phyloP scores from a whole-genome alignment of 92 coral and sea anemone species.

The Blastomussa wellsi region DNA sequence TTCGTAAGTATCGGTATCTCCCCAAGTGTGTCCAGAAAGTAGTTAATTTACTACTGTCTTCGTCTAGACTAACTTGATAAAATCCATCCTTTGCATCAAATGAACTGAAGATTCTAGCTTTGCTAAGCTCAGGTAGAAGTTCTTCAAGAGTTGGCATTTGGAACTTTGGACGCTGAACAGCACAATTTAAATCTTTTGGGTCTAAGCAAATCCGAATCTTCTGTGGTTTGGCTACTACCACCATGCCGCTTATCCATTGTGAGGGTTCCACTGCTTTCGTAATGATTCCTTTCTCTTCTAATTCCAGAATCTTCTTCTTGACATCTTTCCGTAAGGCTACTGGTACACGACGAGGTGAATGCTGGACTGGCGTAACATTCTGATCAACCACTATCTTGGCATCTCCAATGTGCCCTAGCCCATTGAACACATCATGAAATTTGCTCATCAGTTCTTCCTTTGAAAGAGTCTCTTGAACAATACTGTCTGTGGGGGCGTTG shows the following conservation, averaged over 20 bases:
- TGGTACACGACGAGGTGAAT: constrained; percentile 53
- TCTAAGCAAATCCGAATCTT: constrained; percentile 61
- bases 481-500: too few relatives aligned
- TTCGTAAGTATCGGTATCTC: constrained; percentile 33
- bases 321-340: constrained; percentile 53
- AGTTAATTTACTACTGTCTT: constrained; percentile 31
- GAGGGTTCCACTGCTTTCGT: constrained; percentile 56
- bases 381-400: too few relatives aligned
- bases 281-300: constrained; percentile 31
- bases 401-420: constrained; percentile 63
- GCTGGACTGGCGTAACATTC: constrained; percentile 42
- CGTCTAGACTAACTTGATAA: constrained; percentile 44
- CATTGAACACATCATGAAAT: constrained; percentile 59
- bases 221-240: constrained; percentile 50
- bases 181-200: constrained; percentile 48
- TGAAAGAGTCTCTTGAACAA: constrained; percentile 28
- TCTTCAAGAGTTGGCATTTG: constrained; percentile 56
- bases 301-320: too few relatives aligned
- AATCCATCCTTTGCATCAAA: too few relatives aligned
- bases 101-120: constrained; percentile 41
- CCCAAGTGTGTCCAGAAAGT: constrained; percentile 58
- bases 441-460: constrained; percentile 29
- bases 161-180: constrained; percentile 42
- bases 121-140: constrained; percentile 41
- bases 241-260: constrained; percentile 63